Evolutionary conservation across 2,797 vertebrate genomes (phyloP).

Genomic region (Muraenolepis orangiensis): DNA sequence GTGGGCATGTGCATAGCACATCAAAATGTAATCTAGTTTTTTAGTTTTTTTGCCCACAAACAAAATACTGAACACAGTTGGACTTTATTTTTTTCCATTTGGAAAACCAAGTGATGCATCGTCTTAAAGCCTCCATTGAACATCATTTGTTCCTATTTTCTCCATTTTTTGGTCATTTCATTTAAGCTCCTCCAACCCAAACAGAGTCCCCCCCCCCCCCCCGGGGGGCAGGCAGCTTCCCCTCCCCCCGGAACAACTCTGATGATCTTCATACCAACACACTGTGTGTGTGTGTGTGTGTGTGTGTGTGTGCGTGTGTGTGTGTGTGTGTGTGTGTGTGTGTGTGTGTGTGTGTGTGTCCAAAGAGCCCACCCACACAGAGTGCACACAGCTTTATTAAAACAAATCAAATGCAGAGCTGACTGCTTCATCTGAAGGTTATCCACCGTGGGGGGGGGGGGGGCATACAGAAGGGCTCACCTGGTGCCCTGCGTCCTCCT

Average conservation of each 20-base stretch:
- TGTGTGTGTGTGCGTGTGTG: too few species aligned
- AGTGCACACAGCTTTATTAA: constrained; percentile 19
- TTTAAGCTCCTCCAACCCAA: too few species aligned
- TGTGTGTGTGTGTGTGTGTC: too few species aligned
- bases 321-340: too few species aligned
- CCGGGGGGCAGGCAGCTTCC: too few species aligned
- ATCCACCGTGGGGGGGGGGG: constrained; percentile 9
- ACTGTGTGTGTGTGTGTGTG: too few species aligned
- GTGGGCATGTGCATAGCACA: not conserved
- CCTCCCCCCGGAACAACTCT: too few species aligned
- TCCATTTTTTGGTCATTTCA: not conserved
- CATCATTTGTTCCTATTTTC: not conserved
- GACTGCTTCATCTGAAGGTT: constrained; percentile 39
- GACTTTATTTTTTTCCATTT: constrained; percentile 19
- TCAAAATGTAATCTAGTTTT: constrained; percentile 48
- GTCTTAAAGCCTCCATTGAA: not conserved
- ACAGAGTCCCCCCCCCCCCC: too few species aligned
- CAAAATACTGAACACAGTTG: constrained; percentile 31
- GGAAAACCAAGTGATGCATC: constrained; percentile 3
- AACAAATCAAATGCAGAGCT: constrained; percentile 16
- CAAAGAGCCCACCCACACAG: not conserved
- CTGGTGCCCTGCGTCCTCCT: too few species aligned
- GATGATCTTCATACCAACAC: too few species aligned
- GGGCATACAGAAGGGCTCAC: not conserved
- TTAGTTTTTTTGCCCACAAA: constrained; percentile 43